Evolutionary conservation across 2,888 invertebrate species (phyloP).

Genomic region (Zhuqinia jingwanae): DNA sequence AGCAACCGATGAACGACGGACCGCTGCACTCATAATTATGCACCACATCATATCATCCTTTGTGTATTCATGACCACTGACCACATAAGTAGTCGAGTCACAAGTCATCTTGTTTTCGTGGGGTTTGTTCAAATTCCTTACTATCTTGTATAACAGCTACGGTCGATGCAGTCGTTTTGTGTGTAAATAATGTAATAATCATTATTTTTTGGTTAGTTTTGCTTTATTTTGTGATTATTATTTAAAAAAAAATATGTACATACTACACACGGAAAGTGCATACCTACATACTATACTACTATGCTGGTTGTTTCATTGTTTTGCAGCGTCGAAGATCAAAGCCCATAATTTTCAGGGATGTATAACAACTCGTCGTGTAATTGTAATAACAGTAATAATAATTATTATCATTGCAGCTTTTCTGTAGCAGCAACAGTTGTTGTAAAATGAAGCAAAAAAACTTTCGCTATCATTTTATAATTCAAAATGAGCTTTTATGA

Average conservation of each 20-base stretch:
- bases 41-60: slow-evolving; percentile 4
- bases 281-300: too few species aligned
- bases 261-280: too few species aligned
- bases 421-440: background rate
- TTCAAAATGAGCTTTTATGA: background rate
- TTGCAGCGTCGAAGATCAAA: background rate
- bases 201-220: background rate
- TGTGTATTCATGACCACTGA: background rate
- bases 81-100: too few species aligned
- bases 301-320: too few species aligned
- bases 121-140: background rate
- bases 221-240: too few species aligned
- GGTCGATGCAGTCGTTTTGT: slow-evolving; percentile 3
- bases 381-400: background rate
- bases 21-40: slow-evolving; percentile 15
- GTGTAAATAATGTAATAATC: background rate
- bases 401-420: slow-evolving; percentile 10
- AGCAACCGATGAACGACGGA: background rate
- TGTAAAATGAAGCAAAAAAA: slow-evolving; percentile 19
- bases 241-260: background rate
- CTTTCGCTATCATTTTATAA: slow-evolving; percentile 64
- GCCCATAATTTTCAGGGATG: slow-evolving; percentile 30
- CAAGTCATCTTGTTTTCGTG: slow-evolving; percentile 23
- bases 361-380: slow-evolving; percentile 25
- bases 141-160: slow-evolving; percentile 43